Base-by-base conservation (phyloP, 1,140 invertebrate species). In the Uloborus diversus region DNA sequence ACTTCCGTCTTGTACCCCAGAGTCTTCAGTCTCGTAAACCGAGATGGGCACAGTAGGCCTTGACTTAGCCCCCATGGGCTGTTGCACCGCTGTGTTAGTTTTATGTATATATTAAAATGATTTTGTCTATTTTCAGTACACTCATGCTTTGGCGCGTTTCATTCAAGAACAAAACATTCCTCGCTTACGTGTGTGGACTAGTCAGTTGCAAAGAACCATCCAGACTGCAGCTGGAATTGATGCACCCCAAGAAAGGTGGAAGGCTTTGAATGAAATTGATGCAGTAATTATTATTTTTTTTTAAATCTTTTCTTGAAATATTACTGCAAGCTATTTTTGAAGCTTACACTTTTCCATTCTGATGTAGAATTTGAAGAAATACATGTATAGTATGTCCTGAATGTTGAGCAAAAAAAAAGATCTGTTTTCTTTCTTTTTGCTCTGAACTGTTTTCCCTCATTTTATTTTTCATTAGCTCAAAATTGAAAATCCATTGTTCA, bases 201-300 rank as follows among this genome's bases (percentile, higher is more conserved):
- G 96, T 33, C 98, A 97, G 92, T 90, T 99, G 85, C 93, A 95
- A 83, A 89, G 98, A 56, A 98, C 97, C 28, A 97, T 98, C 73
- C 96, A 99, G 87, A 99, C 97, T 0, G 95, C 97, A 0, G 89
- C 90, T 53, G 91, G 92, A 75, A 93, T 99, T n/a, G 90, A 92
- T 49, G 97, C 94, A 1, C 96, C 97, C 0, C 96, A 98, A 84
- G 97, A 99, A 88, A 90, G 97, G 85, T 90, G 96, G 90, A 99
- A 99, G 88, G 96, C 97, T 13, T 89, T 99, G 1, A 99, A 99
- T 87, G 98, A 99, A 90, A 99, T 99, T 82, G 96, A 99, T 89
- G 98, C 98, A 64, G 94, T 96, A 87, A n/a, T n/a, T n/a, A n/a
- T n/a, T n/a, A n/a, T 56, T 1, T 56, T 1, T 20, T 17, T 20